Conservation (phyloP, 2,797 vertebrate genomes). For the Myripristis murdjan region DNA sequence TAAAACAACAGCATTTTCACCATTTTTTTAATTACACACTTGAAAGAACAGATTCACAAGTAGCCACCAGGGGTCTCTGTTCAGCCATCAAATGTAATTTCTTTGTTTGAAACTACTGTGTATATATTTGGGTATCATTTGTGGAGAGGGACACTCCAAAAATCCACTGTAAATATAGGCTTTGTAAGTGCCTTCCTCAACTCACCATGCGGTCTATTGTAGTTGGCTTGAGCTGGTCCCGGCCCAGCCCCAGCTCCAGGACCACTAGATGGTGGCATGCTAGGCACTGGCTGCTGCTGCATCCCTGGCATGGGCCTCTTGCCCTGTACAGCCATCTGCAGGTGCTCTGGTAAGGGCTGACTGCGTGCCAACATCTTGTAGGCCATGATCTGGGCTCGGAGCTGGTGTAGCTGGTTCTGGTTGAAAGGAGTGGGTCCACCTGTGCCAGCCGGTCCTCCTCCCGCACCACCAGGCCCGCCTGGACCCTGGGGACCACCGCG, state of each 20-base stretch:
- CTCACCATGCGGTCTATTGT: constrained; percentile 94
- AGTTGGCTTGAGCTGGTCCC: constrained; percentile 86
- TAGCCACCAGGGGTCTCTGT: constrained; percentile 61
- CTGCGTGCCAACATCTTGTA: constrained; percentile 96
- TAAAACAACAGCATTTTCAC: background rate
- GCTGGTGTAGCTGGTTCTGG: constrained; percentile 96
- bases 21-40: background rate
- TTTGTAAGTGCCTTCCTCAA: background rate
- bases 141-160: background rate
- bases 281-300: constrained; percentile 89
- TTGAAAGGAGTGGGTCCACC: constrained; percentile 93
- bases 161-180: background rate
- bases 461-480: constrained; percentile 61
- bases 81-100: constrained; percentile 6
- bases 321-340: constrained; percentile 96
- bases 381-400: constrained; percentile 97
- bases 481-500: constrained; percentile 80
- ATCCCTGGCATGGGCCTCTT: constrained; percentile 95
- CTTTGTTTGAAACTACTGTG: constrained; percentile 31
- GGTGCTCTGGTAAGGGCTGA: constrained; percentile 93
- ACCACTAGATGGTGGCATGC: constrained; percentile 90
- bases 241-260: constrained; percentile 82
- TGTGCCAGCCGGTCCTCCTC: constrained; percentile 61
- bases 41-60: background rate
- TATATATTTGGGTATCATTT: background rate